Conservation (phyloP, 2,888 invertebrate genomes). For the Drosophila mimica region DNA sequence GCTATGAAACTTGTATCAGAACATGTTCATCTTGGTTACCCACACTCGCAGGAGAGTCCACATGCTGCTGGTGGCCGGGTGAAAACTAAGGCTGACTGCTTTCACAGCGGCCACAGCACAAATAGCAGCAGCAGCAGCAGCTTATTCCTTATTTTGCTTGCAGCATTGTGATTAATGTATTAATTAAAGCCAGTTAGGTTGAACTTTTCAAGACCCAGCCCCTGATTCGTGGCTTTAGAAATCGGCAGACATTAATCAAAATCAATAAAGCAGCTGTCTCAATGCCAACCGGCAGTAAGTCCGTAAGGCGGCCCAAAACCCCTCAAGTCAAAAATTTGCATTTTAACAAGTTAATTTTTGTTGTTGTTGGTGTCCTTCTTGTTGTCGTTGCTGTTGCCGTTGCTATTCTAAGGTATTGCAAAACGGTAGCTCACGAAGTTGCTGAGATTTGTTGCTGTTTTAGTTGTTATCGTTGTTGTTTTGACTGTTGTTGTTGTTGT, state of each 20-base stretch:
- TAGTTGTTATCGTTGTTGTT: conserved; percentile 33
- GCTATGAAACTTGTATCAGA: conserved; percentile 79
- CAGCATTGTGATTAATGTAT: conserved; percentile 68
- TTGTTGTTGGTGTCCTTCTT: conserved; percentile 47
- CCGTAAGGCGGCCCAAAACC: conserved; percentile 57
- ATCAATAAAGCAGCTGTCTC: conserved; percentile 73
- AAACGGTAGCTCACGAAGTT: conserved; percentile 82
- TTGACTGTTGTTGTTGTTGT: conserved; percentile 35
- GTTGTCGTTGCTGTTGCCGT: conserved; percentile 24
- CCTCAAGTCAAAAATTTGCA: conserved; percentile 74
- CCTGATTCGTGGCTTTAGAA: conserved; percentile 62
- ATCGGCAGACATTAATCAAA: conserved; percentile 78
- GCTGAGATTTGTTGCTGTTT: conserved; percentile 30
- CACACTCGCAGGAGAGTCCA: conserved; percentile 35
- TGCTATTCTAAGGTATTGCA: conserved; percentile 70
- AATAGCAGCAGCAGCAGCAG: conserved; percentile 22
- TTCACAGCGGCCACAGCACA: conserved; percentile 57
- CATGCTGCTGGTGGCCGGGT: conserved; percentile 40
- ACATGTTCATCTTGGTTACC: conserved; percentile 75
- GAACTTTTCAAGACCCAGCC: conserved; percentile 62
- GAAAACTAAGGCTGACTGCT: conserved; percentile 64
- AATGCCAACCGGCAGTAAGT: conserved; percentile 67
- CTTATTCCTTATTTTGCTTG: conserved; percentile 15
- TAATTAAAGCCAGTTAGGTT: conserved; percentile 72
- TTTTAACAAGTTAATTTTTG: conserved; percentile 82